These are phyloP conservation scores for Oryzias melastigma DNA, from an alignment of 2,113 vertebrate species.

Conservation along the genomic window DNA sequence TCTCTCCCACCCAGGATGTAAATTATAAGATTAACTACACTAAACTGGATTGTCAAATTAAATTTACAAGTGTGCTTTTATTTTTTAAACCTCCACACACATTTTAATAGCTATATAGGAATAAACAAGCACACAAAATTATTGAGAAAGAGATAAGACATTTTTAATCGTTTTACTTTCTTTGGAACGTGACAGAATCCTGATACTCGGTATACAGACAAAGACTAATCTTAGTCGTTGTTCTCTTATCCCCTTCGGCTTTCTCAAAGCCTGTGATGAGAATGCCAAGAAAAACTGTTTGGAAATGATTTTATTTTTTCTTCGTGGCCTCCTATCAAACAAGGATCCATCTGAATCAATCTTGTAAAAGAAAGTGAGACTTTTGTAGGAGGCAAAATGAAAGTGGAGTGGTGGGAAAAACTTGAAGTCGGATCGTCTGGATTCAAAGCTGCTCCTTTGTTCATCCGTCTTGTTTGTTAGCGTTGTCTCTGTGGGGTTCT, in stretches of 20 bases:
- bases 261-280: conserved; percentile 8
- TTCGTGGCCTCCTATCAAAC: conserved; percentile 30
- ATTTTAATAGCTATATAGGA: not conserved
- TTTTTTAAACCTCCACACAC: not conserved
- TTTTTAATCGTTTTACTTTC: conserved; percentile 6
- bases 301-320: conserved; percentile 20
- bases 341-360: conserved; percentile 30
- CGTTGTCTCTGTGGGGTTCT: conserved; percentile 24
- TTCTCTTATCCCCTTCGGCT: conserved; percentile 9
- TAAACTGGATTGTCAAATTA: conserved; percentile 21
- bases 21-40: conserved; percentile 36
- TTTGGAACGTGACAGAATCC: conserved; percentile 21
- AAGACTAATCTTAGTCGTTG: conserved; percentile 8
- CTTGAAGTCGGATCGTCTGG: conserved; percentile 1
- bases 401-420: conserved; percentile 10
- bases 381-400: conserved; percentile 28
- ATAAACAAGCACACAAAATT: not conserved
- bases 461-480: conserved; percentile 36
- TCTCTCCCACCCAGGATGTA: conserved; percentile 29
- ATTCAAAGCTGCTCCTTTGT: conserved; percentile 24
- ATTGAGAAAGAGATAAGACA: not conserved
- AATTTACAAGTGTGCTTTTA: not conserved
- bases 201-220: conserved; percentile 22
- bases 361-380: conserved; percentile 13
- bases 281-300: conserved; percentile 12